Conservation (phyloP, 1,140 invertebrate genomes). For the Diabrotica virgifera region DNA sequence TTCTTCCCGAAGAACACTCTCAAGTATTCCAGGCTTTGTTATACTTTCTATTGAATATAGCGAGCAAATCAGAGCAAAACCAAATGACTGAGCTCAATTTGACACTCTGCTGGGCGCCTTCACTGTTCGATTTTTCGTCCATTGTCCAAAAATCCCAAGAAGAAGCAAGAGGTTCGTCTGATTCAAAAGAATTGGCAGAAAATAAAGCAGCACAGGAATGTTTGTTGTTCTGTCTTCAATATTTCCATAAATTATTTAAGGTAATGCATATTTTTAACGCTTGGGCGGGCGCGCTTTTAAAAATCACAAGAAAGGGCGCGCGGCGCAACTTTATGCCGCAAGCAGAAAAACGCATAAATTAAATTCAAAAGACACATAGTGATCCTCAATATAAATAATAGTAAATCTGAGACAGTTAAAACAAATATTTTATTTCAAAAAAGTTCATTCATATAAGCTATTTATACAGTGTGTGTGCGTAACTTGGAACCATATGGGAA, state of each 20-base stretch:
- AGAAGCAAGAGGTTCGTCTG: constrained; percentile 64
- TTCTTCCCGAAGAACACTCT: constrained; percentile 90
- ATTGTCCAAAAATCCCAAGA: constrained; percentile 48
- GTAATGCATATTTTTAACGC: constrained; percentile 53
- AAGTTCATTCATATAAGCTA: too few relatives aligned
- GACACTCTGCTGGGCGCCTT: constrained; percentile 90
- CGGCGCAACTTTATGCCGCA: too few relatives aligned
- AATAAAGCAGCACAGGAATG: constrained; percentile 90
- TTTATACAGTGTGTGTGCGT: too few relatives aligned
- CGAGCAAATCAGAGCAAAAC: constrained; percentile 73
- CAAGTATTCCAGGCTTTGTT: constrained; percentile 85
- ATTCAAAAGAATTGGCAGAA: constrained; percentile 84
- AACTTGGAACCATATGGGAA: too few relatives aligned
- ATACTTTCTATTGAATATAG: constrained; percentile 79
- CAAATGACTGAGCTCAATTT: constrained; percentile 96
- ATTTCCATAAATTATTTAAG: constrained; percentile 76
- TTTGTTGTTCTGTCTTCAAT: constrained; percentile 75
- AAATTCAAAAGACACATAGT: too few relatives aligned
- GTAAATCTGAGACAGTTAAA: too few relatives aligned
- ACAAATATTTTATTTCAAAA: too few relatives aligned
- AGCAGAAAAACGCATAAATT: too few relatives aligned
- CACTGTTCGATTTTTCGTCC: constrained; percentile 77
- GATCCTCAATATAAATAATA: too few relatives aligned
- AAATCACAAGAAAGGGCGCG: too few relatives aligned
- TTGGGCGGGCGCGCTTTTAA: too few relatives aligned